A percentile compares a stretch with the other conserved stretches of the same genome.
phyloP scores from a whole-genome alignment of 2,113 vertebrate genomes.

The Dryoscopus gambensis region DNA sequence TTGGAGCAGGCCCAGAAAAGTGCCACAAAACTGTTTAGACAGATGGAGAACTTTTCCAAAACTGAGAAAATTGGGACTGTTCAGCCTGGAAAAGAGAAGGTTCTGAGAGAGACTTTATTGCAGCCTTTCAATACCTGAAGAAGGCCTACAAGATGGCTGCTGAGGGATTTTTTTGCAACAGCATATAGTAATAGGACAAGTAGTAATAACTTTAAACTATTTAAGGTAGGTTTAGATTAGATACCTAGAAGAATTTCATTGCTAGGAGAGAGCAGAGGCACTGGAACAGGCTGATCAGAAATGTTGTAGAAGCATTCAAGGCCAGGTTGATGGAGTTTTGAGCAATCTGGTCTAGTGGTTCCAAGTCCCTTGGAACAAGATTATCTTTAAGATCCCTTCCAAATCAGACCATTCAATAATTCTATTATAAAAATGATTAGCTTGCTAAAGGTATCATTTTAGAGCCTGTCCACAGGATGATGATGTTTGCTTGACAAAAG shows the following conservation, averaged over 20 bases:
- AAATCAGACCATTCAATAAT: not conserved
- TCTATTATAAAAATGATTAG: not conserved
- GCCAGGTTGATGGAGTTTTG: accelerated
- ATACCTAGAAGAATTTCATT: not conserved
- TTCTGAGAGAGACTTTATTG: not conserved
- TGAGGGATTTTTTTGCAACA: not conserved
- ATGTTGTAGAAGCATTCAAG: not conserved
- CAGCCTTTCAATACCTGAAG: not conserved
- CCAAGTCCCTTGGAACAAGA: not conserved
- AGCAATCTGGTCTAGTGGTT: not conserved
- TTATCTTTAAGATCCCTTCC: not conserved
- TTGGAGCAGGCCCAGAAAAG: not conserved
- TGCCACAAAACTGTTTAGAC: not conserved
- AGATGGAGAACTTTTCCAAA: not conserved
- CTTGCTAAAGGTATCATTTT: not conserved
- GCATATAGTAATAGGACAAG: no score
- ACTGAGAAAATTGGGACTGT: not conserved
- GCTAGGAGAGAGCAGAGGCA: not conserved
- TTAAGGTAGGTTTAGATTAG: not conserved
- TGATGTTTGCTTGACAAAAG: not conserved
- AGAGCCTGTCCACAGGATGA: not conserved
- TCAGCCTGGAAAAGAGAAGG: not conserved
- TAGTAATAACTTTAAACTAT: not conserved
- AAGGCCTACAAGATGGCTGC: not conserved
- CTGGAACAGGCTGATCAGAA: not conserved